A percentile compares a stretch with the other conserved stretches of the same genome.
Conservation (phyloP, 2,797 vertebrate species). For the Pitangus sulphuratus region DNA sequence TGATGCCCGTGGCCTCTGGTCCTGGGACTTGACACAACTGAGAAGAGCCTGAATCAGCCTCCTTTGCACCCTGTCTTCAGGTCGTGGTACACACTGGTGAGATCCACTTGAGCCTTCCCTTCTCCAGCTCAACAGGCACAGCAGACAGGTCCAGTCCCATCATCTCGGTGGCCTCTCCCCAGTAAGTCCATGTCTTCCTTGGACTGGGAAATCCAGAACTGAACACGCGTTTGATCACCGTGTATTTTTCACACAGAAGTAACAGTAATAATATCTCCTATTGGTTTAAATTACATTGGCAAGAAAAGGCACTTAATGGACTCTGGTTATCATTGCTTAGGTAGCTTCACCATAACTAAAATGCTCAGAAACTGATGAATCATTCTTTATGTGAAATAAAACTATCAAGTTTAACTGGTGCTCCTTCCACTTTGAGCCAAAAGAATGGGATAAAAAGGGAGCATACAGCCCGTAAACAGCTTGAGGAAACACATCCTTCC, state of each 20-base stretch:
- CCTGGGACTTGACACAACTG: not conserved
- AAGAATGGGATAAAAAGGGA: not conserved
- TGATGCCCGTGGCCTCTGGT: fast-evolving
- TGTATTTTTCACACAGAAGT: not conserved
- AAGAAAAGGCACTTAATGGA: not conserved
- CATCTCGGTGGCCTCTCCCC: not conserved
- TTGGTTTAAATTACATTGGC: not conserved
- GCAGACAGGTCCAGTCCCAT: not conserved
- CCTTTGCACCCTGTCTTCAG: not conserved
- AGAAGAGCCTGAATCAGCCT: not conserved
- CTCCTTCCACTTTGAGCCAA: not conserved
- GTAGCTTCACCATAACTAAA: not conserved
- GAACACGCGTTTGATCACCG: not conserved
- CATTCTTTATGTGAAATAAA: not conserved
- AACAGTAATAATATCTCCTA: not conserved
- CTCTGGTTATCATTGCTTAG: not conserved
- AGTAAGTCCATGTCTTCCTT: not conserved
- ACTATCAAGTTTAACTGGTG: not conserved
- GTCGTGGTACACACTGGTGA: not conserved
- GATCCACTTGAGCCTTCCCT: not conserved
- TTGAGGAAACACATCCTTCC: not conserved
- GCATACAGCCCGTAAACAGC: not conserved
- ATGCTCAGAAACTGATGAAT: not conserved
- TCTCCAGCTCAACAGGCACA: not conserved
- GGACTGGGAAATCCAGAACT: not conserved